Evolutionary conservation across 2,797 vertebrate species (phyloP), one percentile per base, ranked within the genome.

Genomic region (Amniataba percoides): DNA sequence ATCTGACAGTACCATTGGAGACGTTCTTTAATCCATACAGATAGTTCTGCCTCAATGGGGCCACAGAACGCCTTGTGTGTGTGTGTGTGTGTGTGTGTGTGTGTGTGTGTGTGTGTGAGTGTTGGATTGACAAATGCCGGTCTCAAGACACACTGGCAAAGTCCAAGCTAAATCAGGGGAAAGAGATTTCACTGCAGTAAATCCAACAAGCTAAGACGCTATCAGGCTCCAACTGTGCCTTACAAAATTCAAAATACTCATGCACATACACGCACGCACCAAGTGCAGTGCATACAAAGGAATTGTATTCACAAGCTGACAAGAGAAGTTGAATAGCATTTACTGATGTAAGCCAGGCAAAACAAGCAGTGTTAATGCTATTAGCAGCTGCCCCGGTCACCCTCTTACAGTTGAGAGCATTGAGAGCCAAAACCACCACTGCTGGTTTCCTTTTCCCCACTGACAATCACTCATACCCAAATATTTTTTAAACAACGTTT

Each of bases 101-200:
- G 43, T 61, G 42, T 15, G 49, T 51, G 51, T 42, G 46, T 48
- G 19, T 31, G 49, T 40, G 74, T 57, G 40, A 40, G 39, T 4
- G 27, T 19, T 39, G 6, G 25, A 58, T 45, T 71, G 62, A 80
- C 42, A 63, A 71, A 77, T 42, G 9, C 31, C 10, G 31, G 64
- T 85, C 70, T 83, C 63, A 65, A 80, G 56, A 70, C 72, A 80
- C 36, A 61, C 18, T 79, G 57, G 48, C 80, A 86, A 87, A 91
- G 85, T 91, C 84, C 81, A 90, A 59, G 74, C 82, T 89, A 71
- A 84, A 79, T 90, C 85, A 84, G 82, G 65, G 58, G 57, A 66
- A 82, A 81, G 65, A 74, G 80, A 89, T 89, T 88, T 85, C 16
- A 14, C 14, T 27, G 15, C n/a, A 15, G 16, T 82, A 83, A 31